Evolutionary conservation across 2,113 vertebrate species (phyloP).

Genomic region (Canis aureus): DNA sequence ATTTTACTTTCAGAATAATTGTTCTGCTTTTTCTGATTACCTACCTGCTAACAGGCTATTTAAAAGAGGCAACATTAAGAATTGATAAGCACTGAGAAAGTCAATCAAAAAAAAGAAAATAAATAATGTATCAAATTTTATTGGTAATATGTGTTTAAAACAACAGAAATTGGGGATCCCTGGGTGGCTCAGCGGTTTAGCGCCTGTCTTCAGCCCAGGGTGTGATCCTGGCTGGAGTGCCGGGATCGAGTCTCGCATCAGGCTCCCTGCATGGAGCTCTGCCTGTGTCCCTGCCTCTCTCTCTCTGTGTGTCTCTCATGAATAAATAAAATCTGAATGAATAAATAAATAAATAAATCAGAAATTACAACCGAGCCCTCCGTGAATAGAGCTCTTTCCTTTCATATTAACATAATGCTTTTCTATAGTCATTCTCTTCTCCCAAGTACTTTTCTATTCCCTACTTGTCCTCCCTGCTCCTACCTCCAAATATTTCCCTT

Average conservation of each 20-base stretch:
- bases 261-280: no score
- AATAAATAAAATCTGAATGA: no score
- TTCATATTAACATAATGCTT: background rate
- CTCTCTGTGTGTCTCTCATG: no score
- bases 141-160: background rate
- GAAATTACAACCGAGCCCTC: background rate
- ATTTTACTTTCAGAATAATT: constrained; percentile 6
- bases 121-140: background rate
- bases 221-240: no score
- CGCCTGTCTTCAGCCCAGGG: no score
- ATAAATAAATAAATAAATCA: background rate
- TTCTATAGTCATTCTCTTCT: background rate
- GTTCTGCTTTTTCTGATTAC: background rate
- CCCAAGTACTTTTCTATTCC: background rate
- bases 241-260: no score
- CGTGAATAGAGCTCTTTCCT: background rate
- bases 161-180: background rate
- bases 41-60: background rate
- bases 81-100: background rate
- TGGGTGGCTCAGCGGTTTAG: no score
- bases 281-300: no score
- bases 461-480: background rate
- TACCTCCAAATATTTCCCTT: background rate
- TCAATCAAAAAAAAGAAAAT: background rate
- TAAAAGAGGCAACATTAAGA: background rate